Base-by-base conservation (phyloP, 53 echinoderm and acorn worm genomes). In the Patiria pectinifera region DNA sequence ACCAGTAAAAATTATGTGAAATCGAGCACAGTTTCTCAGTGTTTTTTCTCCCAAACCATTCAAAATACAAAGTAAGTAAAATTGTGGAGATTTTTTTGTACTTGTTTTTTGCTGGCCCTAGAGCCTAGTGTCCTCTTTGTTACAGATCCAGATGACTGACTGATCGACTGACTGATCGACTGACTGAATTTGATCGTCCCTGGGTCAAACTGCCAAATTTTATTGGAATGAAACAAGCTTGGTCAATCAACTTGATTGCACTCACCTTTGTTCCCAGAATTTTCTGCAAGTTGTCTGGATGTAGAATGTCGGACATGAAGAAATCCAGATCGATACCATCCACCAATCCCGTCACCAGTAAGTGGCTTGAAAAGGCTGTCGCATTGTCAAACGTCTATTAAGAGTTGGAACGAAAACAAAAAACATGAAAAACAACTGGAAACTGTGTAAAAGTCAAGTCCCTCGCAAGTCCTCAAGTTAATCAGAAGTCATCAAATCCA, bases 221-320 rank as follows among this genome's bases (percentile, higher is more conserved):
- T 35, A 35, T 35, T 35, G 1, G 35, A 35, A 35, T 35, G 35
- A 35, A 35, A 35, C 35, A 53, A 53, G 53, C 53, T 8, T 2
- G 53, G 5, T 53, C 53, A 8, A 53, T 6, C 53, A 53, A 5
- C 53, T 53, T 53, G 15, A 91, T 80, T 69, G 22, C 14, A 82
- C 69, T 44, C 25, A 90, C 90, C 90, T 90, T 90, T 4, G 80
- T 90, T 19, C 58, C 90, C 45, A 77, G 69, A 45, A 90, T 90
- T 69, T 90, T 90, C 12, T 4, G 62, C n/a, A 69, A 66, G 59
- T 90, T 90, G 48, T 90, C 90, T 24, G 90, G 70, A 46, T 77
- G 77, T 21, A 90, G 63, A 69, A 90, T 81, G 69, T 90, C 90
- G 14, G 90, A 90, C 90, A 90, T 90, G 90, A 90, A 81, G 90